Conservation (phyloP, 2,113 vertebrate genomes). For the Gavialis gangeticus region DNA sequence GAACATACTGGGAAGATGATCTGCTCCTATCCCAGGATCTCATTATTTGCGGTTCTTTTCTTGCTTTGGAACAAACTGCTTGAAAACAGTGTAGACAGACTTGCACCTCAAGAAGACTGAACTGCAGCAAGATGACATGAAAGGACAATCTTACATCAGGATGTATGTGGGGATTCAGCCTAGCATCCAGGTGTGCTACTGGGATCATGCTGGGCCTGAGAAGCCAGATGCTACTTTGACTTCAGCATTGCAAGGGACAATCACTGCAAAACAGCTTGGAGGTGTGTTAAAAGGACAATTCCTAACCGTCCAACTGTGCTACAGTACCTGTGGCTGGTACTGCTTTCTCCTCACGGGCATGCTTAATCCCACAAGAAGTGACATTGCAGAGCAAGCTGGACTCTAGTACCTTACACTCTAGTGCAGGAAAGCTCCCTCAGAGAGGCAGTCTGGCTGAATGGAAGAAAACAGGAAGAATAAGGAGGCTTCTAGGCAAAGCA, state of each 20-base stretch:
- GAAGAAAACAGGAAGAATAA: background rate
- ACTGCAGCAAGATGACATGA: background rate
- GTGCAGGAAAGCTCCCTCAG: background rate
- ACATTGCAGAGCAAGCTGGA: background rate
- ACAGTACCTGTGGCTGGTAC: background rate
- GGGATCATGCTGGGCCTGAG: background rate
- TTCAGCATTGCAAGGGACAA: background rate
- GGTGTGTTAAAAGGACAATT: background rate
- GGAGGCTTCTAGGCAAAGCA: background rate
- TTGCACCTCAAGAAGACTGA: background rate
- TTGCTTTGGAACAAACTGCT: background rate
- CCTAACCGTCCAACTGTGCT: background rate
- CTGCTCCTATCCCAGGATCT: background rate
- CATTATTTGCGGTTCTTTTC: fast-evolving
- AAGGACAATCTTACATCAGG: background rate
- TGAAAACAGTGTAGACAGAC: background rate
- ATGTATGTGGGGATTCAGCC: background rate
- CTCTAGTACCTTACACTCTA: fast-evolving
- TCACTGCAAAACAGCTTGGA: background rate
- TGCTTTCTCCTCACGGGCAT: background rate
- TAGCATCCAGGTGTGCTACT: background rate
- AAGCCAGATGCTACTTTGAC: background rate
- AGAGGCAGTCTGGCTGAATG: fast-evolving
- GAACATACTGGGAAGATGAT: background rate
- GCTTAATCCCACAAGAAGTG: background rate